phyloP scores from a whole-genome alignment of 2,797 vertebrate species.

The Pteronotus mesoamericanus region DNA sequence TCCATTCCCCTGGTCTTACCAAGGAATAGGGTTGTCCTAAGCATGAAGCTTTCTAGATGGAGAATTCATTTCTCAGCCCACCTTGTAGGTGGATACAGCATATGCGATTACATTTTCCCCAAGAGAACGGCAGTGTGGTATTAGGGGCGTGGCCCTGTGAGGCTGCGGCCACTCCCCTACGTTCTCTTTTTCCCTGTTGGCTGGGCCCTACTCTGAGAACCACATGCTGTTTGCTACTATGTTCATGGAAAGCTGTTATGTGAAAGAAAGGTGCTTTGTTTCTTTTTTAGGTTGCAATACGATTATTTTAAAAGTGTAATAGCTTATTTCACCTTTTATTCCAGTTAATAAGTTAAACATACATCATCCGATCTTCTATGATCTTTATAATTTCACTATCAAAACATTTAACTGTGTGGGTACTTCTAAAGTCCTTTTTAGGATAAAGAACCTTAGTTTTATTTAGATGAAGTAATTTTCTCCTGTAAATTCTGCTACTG shows the following conservation, averaged over 20 bases:
- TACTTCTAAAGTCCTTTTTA: background rate
- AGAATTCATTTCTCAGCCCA: background rate
- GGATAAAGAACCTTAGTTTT: background rate
- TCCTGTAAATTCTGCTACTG: background rate
- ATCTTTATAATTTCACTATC: background rate
- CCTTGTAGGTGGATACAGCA: background rate
- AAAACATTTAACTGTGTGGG: background rate
- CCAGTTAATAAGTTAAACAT: background rate
- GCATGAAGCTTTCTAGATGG: background rate
- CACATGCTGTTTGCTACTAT: background rate
- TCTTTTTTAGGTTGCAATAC: background rate
- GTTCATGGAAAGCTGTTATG: background rate
- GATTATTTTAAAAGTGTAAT: background rate
- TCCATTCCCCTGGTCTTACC: background rate
- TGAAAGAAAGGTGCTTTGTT: background rate
- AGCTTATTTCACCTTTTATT: background rate
- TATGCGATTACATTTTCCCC: background rate
- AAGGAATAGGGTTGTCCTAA: background rate
- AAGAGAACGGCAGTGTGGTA: background rate
- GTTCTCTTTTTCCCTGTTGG: background rate
- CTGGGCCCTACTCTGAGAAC: background rate
- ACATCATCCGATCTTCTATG: background rate
- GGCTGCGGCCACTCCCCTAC: background rate
- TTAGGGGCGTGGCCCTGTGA: background rate
- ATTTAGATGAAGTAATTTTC: background rate